Evolutionary conservation across 2,113 vertebrate genomes (phyloP).

Genomic region (Macaca nemestrina): DNA sequence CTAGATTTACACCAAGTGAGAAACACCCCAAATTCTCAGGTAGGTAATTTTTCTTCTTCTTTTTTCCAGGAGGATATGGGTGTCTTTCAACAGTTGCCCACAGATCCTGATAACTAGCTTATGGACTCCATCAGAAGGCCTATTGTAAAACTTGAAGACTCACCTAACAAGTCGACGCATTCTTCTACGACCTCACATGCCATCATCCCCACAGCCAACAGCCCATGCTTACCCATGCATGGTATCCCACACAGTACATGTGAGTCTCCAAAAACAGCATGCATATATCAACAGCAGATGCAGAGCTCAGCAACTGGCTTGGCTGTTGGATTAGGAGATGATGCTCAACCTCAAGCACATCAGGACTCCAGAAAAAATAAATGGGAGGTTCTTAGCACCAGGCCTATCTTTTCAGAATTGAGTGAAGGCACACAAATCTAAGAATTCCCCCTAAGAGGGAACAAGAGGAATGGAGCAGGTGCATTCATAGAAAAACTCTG

Average conservation of each 20-base stretch:
- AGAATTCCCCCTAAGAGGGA: background rate
- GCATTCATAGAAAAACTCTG: background rate
- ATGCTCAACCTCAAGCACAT: background rate
- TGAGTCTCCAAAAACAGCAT: background rate
- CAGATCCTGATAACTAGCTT: background rate
- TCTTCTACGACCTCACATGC: background rate
- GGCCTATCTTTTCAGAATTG: background rate
- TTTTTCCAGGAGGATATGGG: background rate
- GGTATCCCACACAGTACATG: too few species aligned
- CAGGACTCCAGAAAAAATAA: too few species aligned
- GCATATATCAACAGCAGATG: too few species aligned
- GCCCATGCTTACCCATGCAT: background rate
- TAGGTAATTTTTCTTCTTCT: background rate
- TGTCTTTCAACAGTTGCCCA: background rate
- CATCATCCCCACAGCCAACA: background rate
- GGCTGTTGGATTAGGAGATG: background rate
- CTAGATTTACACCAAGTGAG: background rate
- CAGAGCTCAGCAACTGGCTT: background rate
- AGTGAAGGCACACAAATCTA: background rate
- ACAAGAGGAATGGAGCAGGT: background rate
- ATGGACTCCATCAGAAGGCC: background rate
- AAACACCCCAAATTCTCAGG: background rate
- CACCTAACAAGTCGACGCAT: background rate
- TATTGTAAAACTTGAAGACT: background rate
- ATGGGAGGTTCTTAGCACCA: background rate